Base-by-base conservation (phyloP, 1,140 invertebrate species). In the Ganaspis sp. region DNA sequence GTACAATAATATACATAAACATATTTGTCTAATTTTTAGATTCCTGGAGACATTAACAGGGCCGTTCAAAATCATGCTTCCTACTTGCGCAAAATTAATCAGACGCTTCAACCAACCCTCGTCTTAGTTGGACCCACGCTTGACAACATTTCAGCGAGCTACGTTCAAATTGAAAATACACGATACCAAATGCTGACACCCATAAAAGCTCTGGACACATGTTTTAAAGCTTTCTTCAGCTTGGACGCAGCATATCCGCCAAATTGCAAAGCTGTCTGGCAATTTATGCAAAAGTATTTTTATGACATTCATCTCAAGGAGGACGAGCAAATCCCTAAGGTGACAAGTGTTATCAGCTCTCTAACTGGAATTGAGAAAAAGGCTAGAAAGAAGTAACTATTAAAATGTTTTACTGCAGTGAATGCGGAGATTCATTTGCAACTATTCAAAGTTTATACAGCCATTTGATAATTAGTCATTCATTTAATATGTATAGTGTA, bases 41-140 rank as follows among this genome's bases (percentile, higher is more conserved):
- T 54, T 21, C 49, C 49, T 54, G 49, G 49, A 21, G 49, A 54
- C 49, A 23, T 54, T 19, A 54, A 54, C 17, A 54, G 4, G 1
- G 17, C 8, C 9, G 49, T 54, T 4, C 17, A 54, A 11, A 54
- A 54, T 5, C 49, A 54, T 23, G 49, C 17, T 5, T 4, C 49
- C 8, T 54, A 54, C 9, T 23, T 54, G 5, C 3, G 9, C 0
- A 17, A 19, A 21, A 4, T 21, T 1, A 23, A 11, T 54, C 9
- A 8, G 9, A 4, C 64, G 17, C 23, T 69, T 34, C 64, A 72
- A n/a, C 72, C 72, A 17, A 21, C 40, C 5, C 19, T 73, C 17
- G 26, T 73, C 1, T 73, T 73, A 12, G 72, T 73, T n/a, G 72
- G 72, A 54, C 72, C 72, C 1, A 53, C 72, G 29, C 11, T 73